phyloP scores from a whole-genome alignment of 2,797 vertebrate species.

The Spondyliosoma cantharus region DNA sequence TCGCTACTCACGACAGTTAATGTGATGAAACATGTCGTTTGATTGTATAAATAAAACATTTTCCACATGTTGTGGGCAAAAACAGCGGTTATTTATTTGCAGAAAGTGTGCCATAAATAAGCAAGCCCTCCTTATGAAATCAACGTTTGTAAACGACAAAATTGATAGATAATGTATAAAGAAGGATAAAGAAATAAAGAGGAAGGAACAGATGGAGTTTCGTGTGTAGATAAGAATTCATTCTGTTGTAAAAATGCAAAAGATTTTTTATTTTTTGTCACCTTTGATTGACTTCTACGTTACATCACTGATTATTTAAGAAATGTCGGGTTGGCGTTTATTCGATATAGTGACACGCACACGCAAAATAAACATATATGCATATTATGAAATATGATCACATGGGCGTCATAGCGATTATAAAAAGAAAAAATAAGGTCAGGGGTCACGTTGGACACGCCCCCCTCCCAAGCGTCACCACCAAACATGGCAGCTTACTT shows the following conservation, averaged over 20 bases:
- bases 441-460: constrained; percentile 39
- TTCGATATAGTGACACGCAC: neutral
- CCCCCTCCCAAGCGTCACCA: constrained; percentile 52
- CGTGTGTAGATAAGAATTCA: neutral
- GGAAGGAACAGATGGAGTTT: neutral
- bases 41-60: neutral
- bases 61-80: neutral
- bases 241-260: neutral
- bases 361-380: neutral
- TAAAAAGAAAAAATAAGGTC: neutral
- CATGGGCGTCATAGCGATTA: no score
- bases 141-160: neutral
- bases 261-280: neutral
- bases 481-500: constrained; percentile 86
- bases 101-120: no score
- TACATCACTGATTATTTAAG: neutral
- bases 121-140: neutral
- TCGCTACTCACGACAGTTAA: fast-evolving
- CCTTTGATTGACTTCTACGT: neutral
- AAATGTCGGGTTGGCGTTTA: no score
- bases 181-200: neutral
- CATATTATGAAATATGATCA: neutral
- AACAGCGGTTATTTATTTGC: neutral
- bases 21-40: neutral
- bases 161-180: neutral